Evolutionary conservation across 2,888 invertebrate species (phyloP), one percentile per base, ranked within the genome.

Genomic region (Steinernema hermaphroditum): DNA sequence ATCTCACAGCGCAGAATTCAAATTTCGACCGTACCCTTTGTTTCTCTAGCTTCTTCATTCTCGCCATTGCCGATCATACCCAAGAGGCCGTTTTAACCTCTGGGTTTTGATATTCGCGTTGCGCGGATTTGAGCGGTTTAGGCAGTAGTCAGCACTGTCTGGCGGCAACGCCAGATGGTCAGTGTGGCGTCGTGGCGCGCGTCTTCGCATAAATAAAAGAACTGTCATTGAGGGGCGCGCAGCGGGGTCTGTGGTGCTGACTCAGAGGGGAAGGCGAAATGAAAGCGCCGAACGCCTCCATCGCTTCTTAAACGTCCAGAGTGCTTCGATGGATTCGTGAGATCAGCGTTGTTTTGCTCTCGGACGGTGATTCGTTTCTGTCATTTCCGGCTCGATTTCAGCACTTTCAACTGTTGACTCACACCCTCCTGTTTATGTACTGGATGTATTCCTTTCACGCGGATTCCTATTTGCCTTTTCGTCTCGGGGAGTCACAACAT

Each of bases 171-270:
- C 54, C 54, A 54, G 54, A 54, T 54, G 54, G 54, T 54, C 54
- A 54, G 54, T 22, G 27, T 22, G 54, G n/a, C 9, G 27, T 22
- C 14, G 14, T 22, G 2, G 9, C 16, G 54, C 54, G 54, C 54
- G 54, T 54, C 54, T 54, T 54, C 22, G 54, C 54, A 54, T 54
- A 54, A 54, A 54, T 54, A 54, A 54, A 54, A 54, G 54, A 54
- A 54, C 54, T 54, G 54, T 54, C 54, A 54, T 22, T 54, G 54
- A 54, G 54, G 19, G n/a, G 54, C 54, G 54, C 54, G 54, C 54
- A 19, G 54, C 27, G 54, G 54, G n/a, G 54, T 14, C 54, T 54
- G 54, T 54, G 6, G 46, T n/a, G 46, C 22, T 54, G 54, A 54
- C n/a, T 54, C 54, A 54, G 12, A 22, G 54, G 54, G 16, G 54